These are phyloP conservation scores for Odontothrips loti DNA, from an alignment of 2,888 invertebrate genomes.

Conservation along the genomic window DNA sequence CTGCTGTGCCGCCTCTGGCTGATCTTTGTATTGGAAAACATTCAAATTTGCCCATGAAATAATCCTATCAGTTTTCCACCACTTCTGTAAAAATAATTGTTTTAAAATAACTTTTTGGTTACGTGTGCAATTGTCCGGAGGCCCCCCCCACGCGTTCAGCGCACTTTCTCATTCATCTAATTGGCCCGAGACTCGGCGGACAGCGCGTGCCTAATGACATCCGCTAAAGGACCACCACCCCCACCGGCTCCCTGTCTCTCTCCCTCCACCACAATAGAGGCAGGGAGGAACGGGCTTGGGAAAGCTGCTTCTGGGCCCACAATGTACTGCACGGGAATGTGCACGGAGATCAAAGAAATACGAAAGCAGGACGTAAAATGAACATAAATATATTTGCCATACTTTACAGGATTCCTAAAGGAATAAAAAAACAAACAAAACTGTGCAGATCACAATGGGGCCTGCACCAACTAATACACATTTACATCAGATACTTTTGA, in stretches of 20 bases:
- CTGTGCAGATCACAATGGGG: neutral
- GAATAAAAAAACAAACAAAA: constrained; percentile 22
- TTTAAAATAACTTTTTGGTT: too few relatives aligned
- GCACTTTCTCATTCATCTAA: too few relatives aligned
- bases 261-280: neutral
- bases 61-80: too few relatives aligned
- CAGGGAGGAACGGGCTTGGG: neutral
- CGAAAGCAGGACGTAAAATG: neutral
- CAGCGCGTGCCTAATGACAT: neutral
- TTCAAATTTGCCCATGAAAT: too few relatives aligned
- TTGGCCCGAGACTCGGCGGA: neutral
- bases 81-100: too few relatives aligned
- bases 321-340: too few relatives aligned
- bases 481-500: neutral
- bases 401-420: constrained; percentile 17
- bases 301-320: neutral
- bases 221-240: neutral
- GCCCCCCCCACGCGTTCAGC: too few relatives aligned
- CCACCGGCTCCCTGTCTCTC: neutral
- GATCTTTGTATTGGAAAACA: too few relatives aligned
- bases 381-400: constrained; percentile 27
- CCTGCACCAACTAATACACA: neutral
- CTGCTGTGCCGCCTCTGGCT: too few relatives aligned
- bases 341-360: neutral
- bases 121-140: too few relatives aligned